Evolutionary conservation across 37 sponge, comb jelly and placozoan species (phyloP), one percentile per base, ranked within the genome.

Genomic region (Geodia barretti): DNA sequence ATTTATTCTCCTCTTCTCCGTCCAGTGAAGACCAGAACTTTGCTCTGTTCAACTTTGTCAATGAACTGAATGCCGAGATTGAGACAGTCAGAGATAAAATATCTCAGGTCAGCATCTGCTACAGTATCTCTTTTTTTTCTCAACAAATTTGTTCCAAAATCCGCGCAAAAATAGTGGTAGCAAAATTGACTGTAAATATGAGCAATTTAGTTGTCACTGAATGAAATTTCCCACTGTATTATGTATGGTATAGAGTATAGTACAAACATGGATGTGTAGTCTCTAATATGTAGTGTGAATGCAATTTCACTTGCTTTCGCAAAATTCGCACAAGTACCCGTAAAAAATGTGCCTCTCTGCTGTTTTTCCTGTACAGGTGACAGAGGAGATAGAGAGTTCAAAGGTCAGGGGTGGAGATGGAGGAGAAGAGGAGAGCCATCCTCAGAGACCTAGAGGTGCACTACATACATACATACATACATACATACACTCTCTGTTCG

Each of bases 21-120:
- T 19, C 60, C 75, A 95, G 98, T 41, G 98, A 97, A 74, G 98
- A 97, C 66, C 91, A 97, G 82, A 97, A 97, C 87, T 97, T 97
- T 82, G 98, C 98, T 26, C 84, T 97, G 37, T 97, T 97, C 79
- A 97, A 97, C 79, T 95, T 87, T 68, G 98, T 97, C 75, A 95
- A 92, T 70, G 98, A 97, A 65, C 79, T 95, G 67, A 97, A 92
- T 75, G 93, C 86, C 39, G 93, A 95, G 24, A 97, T 95, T 31
- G 98, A 97, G 43, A 54, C 85, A n/a, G 62, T 95, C n/a, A 93
- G 93, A 37, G 95, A 97, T 69, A 84, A 89, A 43, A 97, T 95
- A 28, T 65, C 69, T 35, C 81, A 82, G 68, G 90, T 93, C 23
- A 20, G 85, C 62, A 35, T 25, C 66, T 65, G 25, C 66, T 65